phyloP scores from a whole-genome alignment of 2,113 vertebrate species.

The Dolichotis patagonum region DNA sequence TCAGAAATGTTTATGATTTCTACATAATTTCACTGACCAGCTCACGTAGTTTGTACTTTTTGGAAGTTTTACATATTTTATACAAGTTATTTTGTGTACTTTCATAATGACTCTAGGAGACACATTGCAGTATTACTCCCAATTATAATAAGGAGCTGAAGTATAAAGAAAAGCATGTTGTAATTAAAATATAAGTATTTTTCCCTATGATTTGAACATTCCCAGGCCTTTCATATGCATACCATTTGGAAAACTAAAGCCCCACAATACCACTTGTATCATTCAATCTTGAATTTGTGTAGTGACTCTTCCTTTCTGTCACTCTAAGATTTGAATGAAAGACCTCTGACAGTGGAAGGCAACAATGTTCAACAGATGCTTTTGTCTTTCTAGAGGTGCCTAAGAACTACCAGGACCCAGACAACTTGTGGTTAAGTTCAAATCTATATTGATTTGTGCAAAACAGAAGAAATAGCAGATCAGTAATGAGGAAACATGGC shows the following conservation, averaged over 20 bases:
- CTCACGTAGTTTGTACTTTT: no score
- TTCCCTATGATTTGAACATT: neutral
- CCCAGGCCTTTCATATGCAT: neutral
- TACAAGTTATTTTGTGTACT: no score
- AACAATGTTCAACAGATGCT: neutral
- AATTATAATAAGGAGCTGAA: conserved; percentile 25
- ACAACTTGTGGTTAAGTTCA: neutral
- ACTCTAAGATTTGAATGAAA: conserved; percentile 52
- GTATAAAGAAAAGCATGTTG: neutral
- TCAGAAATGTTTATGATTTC: no score
- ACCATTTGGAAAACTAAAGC: conserved; percentile 26
- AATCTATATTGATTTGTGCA: neutral
- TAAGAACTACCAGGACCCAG: conserved; percentile 19
- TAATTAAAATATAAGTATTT: neutral
- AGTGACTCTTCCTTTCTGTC: neutral
- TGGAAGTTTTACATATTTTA: no score
- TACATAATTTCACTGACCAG: no score
- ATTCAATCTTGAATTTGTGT: neutral
- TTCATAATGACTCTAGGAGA: no score
- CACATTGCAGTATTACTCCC: conserved; percentile 1
- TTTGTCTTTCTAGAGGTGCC: neutral
- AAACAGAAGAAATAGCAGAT: conserved; percentile 10
- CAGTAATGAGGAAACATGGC: conserved; percentile 28
- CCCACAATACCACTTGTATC: neutral
- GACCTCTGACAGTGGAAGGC: neutral